phyloP scores from a whole-genome alignment of 2,113 vertebrate species.

The Cyprinus carpio region DNA sequence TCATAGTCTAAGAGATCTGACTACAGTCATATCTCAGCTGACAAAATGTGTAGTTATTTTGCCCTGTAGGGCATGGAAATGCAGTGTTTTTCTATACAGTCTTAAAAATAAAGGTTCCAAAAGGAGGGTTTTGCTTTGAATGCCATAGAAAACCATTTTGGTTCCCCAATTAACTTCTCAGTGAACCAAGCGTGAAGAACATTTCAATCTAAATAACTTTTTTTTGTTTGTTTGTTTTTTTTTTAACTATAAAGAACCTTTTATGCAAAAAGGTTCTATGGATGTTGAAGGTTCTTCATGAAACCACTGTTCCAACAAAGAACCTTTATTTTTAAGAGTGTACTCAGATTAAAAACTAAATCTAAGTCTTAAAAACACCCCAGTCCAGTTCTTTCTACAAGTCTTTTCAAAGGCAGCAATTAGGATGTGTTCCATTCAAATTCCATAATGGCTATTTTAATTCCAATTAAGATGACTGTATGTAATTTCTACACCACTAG shows the following conservation, averaged over 20 bases:
- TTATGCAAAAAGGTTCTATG: no score
- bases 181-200: no score
- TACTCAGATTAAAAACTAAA: neutral
- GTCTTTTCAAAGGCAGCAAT: neutral
- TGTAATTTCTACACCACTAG: neutral
- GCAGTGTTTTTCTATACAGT: neutral
- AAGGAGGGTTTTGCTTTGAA: no score
- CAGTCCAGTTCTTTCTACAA: neutral
- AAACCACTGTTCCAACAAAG: no score
- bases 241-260: no score
- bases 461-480: neutral
- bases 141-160: no score
- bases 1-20: neutral
- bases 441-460: neutral
- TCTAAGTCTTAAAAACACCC: neutral
- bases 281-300: no score
- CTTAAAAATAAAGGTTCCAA: no score
- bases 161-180: no score
- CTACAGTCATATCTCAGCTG: neutral
- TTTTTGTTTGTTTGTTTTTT: no score
- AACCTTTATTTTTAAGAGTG: no score
- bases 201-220: no score
- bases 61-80: neutral
- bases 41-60: neutral
- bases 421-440: neutral